Base-by-base conservation (phyloP, 2,113 vertebrate genomes). In the Zosterops borbonicus region DNA sequence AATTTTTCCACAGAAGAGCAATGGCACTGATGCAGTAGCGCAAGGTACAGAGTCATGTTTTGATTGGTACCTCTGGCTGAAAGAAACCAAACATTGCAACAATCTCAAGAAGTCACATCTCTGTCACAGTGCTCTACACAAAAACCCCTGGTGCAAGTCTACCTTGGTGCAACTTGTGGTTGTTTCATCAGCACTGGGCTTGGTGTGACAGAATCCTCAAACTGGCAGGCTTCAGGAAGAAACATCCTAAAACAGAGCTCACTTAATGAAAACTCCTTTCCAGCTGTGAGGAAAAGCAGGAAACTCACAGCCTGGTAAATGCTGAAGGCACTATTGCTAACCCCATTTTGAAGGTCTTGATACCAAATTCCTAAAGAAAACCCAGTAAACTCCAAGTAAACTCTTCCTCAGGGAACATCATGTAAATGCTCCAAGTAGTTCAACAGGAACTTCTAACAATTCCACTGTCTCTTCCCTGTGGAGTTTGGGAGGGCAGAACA, bases 1-100 rank as follows among this genome's bases (percentile, higher is more conserved):
- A 31, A 15, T 7, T 62, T 74, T 81, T 53, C 68, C 1, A 1
- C 2, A 73, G 46, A 4, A 29, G 33, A 69, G 24, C 18, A 82
- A 41, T 12, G 31, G 11, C 2, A 5, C 5, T 41, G 20, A 49
- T 22, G 14, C 7, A 50, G 6, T 1, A 15, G 17, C 1, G 1
- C 28, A 39, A 67, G 35, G 35, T 9, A 73, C 4, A n/a, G 41
- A n/a, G 18, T 12, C 1, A 1, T 5, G 19, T 21, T 79, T 47
- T 68, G 23, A 15, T 11, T 27, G 33, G 49, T 37, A 41, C 23
- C n/a, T 46, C 50, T 9, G 33, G 14, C 39, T 58, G 42, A 75
- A 81, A 67, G 23, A 83, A 76, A 49, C 7, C 15, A 60, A 81
- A 37, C 22, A 23, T 1, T n/a, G n/a, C 19, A 52, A 37, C 12